Percentiles rank a stretch among this genome's conserved stretches.
These are phyloP conservation scores for Drosophila kanapiae DNA, from an alignment of 1,140 invertebrate species.

Conservation along the genomic window DNA sequence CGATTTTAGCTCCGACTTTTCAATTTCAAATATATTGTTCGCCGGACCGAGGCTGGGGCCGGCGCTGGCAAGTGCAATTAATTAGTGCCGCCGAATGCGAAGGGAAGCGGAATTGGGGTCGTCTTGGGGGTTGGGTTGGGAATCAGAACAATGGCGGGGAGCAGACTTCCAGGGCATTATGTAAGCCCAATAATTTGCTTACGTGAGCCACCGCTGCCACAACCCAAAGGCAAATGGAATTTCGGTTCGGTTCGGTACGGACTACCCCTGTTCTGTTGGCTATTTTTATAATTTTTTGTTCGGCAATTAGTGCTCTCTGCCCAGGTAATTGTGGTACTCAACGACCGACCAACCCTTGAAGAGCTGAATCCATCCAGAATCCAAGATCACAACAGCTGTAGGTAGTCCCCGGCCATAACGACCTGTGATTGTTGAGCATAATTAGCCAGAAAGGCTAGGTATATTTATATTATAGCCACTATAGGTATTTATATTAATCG, in stretches of 20 bases:
- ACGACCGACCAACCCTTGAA: constrained; percentile 9
- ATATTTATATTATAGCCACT: no score
- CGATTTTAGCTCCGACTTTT: constrained; percentile 34
- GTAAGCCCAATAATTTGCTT: constrained; percentile 35
- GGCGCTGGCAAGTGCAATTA: constrained; percentile 55
- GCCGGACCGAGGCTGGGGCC: constrained; percentile 28
- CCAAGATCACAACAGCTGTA: constrained; percentile 2
- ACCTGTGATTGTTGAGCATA: background rate
- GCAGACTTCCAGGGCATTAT: constrained; percentile 20
- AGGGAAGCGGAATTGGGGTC: constrained; percentile 49
- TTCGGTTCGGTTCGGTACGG: background rate
- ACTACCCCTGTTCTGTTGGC: constrained; percentile 1
- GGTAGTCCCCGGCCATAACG: background rate
- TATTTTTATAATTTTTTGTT: constrained; percentile 24
- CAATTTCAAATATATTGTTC: constrained; percentile 37
- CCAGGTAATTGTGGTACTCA: constrained; percentile 22
- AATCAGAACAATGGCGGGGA: constrained; percentile 18
- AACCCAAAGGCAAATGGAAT: constrained; percentile 27
- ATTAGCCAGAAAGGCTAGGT: no score
- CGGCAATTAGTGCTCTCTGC: constrained; percentile 14
- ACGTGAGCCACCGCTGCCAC: constrained; percentile 18
- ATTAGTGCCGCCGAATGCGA: constrained; percentile 38
- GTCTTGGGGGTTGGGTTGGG: background rate
- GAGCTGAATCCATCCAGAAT: constrained; percentile 20
- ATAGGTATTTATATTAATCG: background rate